Evolutionary conservation across 2,797 vertebrate genomes (phyloP).

Genomic region (Diceros bicornis): DNA sequence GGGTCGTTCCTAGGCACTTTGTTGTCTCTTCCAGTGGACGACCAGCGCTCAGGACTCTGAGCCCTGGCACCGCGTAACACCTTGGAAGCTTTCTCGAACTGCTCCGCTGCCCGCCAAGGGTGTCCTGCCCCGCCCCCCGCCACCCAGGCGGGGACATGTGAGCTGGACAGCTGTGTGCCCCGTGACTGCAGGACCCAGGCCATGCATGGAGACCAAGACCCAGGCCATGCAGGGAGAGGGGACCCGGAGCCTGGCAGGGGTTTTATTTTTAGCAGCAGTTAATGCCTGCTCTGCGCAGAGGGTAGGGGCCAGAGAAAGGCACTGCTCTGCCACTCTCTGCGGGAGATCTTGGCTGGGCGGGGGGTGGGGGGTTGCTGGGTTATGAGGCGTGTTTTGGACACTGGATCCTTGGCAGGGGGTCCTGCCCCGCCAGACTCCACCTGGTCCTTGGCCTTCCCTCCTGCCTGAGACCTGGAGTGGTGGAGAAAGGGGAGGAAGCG

Average conservation of each 20-base stretch:
- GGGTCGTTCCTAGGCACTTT: background rate
- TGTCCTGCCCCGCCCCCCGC: background rate
- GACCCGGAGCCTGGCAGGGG: background rate
- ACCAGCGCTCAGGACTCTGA: too few relatives aligned
- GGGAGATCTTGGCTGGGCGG: too few relatives aligned
- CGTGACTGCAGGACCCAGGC: background rate
- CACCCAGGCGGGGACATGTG: accelerated
- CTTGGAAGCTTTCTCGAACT: background rate
- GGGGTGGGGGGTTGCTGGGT: background rate
- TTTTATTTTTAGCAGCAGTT: background rate
- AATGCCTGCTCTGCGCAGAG: too few relatives aligned
- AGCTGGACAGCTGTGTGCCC: background rate
- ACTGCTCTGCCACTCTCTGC: background rate
- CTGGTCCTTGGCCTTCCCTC: background rate
- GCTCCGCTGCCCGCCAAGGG: accelerated
- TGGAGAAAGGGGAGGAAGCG: background rate
- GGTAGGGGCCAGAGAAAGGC: background rate
- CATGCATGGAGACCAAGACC: background rate
- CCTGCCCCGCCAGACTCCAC: background rate
- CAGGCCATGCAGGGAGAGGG: background rate
- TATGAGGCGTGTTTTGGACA: accelerated
- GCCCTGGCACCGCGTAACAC: background rate
- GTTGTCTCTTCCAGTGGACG: background rate
- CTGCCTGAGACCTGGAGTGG: background rate
- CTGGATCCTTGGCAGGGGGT: too few relatives aligned